A percentile compares a stretch with the other conserved stretches of the same genome.
These are phyloP conservation scores for Penaeus vannamei DNA, from an alignment of 1,140 invertebrate species.

Conservation along the genomic window DNA sequence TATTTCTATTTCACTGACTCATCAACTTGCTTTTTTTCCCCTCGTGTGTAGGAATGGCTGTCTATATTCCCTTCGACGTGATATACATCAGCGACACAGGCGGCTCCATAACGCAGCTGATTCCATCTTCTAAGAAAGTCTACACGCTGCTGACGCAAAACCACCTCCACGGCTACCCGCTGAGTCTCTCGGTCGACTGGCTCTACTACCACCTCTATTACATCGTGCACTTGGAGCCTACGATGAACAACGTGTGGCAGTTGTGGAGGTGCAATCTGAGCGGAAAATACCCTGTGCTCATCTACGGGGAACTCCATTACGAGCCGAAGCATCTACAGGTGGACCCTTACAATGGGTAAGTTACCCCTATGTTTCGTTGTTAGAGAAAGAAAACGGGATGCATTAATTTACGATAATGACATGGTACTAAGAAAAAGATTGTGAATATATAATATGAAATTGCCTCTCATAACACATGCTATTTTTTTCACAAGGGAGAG, in stretches of 20 bases:
- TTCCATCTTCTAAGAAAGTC: constrained; percentile 64
- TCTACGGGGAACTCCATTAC: constrained; percentile 78
- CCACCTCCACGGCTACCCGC: constrained; percentile 76
- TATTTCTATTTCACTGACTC: too few species aligned
- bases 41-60: constrained; percentile 78
- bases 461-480: too few species aligned
- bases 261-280: constrained; percentile 83
- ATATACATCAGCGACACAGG: constrained; percentile 83
- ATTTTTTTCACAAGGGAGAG: constrained; percentile 78
- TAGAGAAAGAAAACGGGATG: background rate
- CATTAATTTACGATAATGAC: too few species aligned
- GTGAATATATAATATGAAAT: too few species aligned
- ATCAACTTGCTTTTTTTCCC: background rate
- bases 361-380: constrained; percentile 30
- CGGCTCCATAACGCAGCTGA: constrained; percentile 64
- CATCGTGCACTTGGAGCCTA: constrained; percentile 72
- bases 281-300: constrained; percentile 79
- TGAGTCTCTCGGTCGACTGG: constrained; percentile 88
- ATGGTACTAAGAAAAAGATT: too few species aligned
- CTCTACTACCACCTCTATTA: constrained; percentile 87
- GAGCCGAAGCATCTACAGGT: constrained; percentile 85
- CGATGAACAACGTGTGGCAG: constrained; percentile 75
- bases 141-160: constrained; percentile 75
- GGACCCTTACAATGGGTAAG: constrained; percentile 91
- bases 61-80: constrained; percentile 80